Base-by-base conservation (phyloP, 1,140 invertebrate genomes). In the Centruroides sculpturatus region DNA sequence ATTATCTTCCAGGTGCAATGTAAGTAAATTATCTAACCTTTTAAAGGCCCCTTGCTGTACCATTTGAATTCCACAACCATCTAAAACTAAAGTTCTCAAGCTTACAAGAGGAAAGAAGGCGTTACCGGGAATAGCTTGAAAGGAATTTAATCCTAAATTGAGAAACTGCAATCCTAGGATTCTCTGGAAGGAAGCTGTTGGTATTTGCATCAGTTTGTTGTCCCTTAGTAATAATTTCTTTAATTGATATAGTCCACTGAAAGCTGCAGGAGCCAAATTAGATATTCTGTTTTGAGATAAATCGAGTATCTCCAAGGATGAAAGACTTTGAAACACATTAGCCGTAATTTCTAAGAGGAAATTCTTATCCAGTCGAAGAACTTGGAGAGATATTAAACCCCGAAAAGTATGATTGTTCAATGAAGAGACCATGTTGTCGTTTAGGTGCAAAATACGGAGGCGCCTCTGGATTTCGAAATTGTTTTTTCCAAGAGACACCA, bases 271-370 rank as follows among this genome's bases (percentile, higher is more conserved):
- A 68, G 89, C 85, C 11, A 94, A 83, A 67, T 80, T 80, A 11
- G 83, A 82, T 69, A 94, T 88, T 63, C 85, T 81, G 71, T 95
- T 95, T 69, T 87, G 81, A 1, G 87, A 87, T 10, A 95, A 76
- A 74, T 94, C 89, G 10, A 95, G 75, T 70, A 91, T 85, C 68
- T 89, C 85, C 50, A 95, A 75, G 66, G 83, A 83, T 0, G 79
- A 79, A 61, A 92, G 74, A 6, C 82, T 81, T 1, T 80, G 76
- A 71, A 95, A 95, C 4, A 87, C 75, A 49, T 83, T 82, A 61
- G 81, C 81, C 6, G 83, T 83, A 4, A 94, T 73, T 67, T 82
- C 83, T 70, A 87, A 84, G 5, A 94, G 71, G 64, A 86, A 85
- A 73, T 94, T 95, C 56, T 83, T 82, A 52, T 80, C 80, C 9